Conservation (phyloP, 2,797 vertebrate species). For the Chaunax sp. region DNA sequence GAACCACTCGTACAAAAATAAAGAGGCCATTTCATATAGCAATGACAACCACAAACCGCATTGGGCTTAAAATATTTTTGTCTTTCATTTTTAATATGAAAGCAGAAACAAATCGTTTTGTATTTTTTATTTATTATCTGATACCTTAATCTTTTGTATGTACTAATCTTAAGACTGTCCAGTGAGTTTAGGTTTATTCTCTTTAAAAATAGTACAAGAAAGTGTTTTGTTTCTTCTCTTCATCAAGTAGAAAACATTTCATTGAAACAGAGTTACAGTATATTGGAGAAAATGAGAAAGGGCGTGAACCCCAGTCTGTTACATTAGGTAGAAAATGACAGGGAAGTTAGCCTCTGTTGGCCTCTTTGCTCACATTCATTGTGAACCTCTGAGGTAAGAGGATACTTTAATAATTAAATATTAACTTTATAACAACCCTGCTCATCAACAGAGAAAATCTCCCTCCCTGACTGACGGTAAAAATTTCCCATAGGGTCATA, state of each 20-base stretch:
- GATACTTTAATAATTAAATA: constrained; percentile 3
- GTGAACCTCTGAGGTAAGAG: constrained; percentile 20
- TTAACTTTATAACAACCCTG: not conserved
- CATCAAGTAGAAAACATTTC: constrained; percentile 69
- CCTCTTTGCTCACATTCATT: constrained; percentile 29
- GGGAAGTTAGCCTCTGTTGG: constrained; percentile 17
- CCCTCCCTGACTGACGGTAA: constrained; percentile 30
- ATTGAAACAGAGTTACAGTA: constrained; percentile 49
- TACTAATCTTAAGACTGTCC: constrained; percentile 69
- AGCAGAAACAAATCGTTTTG: not conserved
- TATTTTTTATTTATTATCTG: constrained; percentile 57
- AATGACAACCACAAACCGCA: constrained; percentile 33
- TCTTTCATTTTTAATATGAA: no score
- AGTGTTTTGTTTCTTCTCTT: constrained; percentile 55
- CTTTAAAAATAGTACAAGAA: constrained; percentile 54
- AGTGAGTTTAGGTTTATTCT: constrained; percentile 54
- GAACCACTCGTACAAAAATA: no score
- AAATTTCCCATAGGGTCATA: constrained; percentile 26
- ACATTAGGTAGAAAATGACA: constrained; percentile 23
- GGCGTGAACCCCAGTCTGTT: constrained; percentile 12
- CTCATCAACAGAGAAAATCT: constrained; percentile 35
- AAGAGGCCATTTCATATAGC: not conserved
- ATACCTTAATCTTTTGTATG: constrained; percentile 44
- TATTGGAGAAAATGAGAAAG: constrained; percentile 28
- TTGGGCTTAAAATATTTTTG: constrained; percentile 14